phyloP scores from a whole-genome alignment of 2,888 invertebrate species.

The Nemapogon koenigi region DNA sequence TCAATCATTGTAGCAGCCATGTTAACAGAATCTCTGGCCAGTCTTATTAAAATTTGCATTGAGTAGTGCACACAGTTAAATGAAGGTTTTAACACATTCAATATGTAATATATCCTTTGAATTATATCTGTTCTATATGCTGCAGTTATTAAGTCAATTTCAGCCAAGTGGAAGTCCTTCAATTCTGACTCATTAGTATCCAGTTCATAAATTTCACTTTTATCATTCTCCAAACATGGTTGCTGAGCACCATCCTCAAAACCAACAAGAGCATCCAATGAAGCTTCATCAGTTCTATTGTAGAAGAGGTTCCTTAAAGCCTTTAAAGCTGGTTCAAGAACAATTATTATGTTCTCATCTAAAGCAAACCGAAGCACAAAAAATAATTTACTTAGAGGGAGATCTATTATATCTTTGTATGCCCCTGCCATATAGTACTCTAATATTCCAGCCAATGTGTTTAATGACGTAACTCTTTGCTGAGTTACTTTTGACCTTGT shows the following conservation, averaged over 20 bases:
- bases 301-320: conserved; percentile 78
- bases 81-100: conserved; percentile 72
- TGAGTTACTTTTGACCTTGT: conserved; percentile 79
- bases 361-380: conserved; percentile 84
- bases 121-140: conserved; percentile 78
- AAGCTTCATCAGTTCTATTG: conserved; percentile 80
- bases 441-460: conserved; percentile 79
- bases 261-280: conserved; percentile 72
- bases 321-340: conserved; percentile 77
- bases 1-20: conserved; percentile 68
- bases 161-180: conserved; percentile 87
- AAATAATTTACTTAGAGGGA: conserved; percentile 78
- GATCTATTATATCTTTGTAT: conserved; percentile 76
- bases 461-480: conserved; percentile 82
- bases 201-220: conserved; percentile 59
- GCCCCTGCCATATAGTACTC: conserved; percentile 76
- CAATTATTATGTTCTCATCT: conserved; percentile 79
- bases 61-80: conserved; percentile 76
- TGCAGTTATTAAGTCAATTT: conserved; percentile 80
- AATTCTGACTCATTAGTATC: conserved; percentile 66
- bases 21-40: conserved; percentile 78
- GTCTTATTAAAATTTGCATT: conserved; percentile 79
- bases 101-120: conserved; percentile 76
- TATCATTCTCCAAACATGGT: conserved; percentile 63
- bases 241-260: conserved; percentile 70